Evolutionary conservation across 2,113 vertebrate genomes (phyloP).

Genomic region (Microtus oregoni): DNA sequence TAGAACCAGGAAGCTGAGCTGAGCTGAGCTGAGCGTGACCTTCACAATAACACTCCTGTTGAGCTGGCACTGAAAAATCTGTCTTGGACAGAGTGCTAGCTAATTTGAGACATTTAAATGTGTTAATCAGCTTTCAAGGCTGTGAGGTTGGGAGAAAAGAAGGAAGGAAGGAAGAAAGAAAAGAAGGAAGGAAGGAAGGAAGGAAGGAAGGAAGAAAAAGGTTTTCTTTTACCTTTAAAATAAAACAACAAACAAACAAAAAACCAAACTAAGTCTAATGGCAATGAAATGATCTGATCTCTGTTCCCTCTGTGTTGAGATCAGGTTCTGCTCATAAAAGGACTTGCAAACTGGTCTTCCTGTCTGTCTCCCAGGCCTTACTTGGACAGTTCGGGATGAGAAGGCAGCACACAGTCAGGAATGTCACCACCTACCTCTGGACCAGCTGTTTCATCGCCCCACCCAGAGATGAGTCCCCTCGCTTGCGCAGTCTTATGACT

Average conservation of each 20-base stretch:
- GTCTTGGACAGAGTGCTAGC: background rate
- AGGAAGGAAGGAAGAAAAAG: background rate
- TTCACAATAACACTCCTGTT: slow-evolving; percentile 11
- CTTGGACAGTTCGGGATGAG: background rate
- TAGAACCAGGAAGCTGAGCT: slow-evolving; percentile 13
- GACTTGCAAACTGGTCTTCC: background rate
- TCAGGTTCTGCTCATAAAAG: slow-evolving; percentile 48
- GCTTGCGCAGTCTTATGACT: background rate
- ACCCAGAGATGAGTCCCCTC: background rate
- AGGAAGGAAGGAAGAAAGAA: background rate
- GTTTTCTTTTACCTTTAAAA: slow-evolving; percentile 12
- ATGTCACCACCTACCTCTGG: background rate
- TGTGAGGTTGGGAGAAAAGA: background rate
- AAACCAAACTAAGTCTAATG: background rate
- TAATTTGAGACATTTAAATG: slow-evolving; percentile 10
- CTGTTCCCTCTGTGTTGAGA: background rate
- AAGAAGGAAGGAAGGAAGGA: background rate
- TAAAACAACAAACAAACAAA: background rate
- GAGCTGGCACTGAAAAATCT: slow-evolving; percentile 40
- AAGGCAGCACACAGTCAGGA: background rate
- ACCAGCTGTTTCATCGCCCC: slow-evolving; percentile 15
- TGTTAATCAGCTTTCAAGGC: slow-evolving; percentile 54
- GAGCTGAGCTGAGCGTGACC: background rate
- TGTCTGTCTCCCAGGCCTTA: background rate
- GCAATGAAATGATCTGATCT: background rate